phyloP scores from a whole-genome alignment of 2,888 invertebrate species.

The Sisyra nigra region DNA sequence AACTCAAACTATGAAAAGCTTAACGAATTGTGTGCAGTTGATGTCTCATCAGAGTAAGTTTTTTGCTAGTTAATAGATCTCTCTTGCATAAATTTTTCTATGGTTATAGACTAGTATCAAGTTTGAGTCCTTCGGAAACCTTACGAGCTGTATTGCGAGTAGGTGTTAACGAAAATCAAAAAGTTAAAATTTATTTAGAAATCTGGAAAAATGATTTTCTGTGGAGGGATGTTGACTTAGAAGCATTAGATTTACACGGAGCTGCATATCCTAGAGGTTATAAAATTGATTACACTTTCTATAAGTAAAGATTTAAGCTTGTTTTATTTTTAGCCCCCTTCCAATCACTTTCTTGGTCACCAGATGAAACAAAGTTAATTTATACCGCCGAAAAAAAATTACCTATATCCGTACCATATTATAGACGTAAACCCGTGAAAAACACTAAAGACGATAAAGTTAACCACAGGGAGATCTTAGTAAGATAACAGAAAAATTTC shows the following conservation, averaged over 20 bases:
- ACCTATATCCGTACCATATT: conserved; percentile 59
- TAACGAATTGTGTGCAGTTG: conserved; percentile 35
- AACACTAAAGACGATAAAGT: conserved; percentile 20
- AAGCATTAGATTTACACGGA: conserved; percentile 59
- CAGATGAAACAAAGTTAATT: conserved; percentile 49
- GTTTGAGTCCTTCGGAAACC: conserved; percentile 40
- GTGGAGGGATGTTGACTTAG: conserved; percentile 49
- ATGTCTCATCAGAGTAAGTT: conserved; percentile 46
- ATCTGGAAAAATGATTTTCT: conserved; percentile 46
- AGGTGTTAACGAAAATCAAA: conserved; percentile 32
- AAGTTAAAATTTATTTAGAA: conserved; percentile 54
- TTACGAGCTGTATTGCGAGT: conserved; percentile 45
- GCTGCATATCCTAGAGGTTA: conserved; percentile 67
- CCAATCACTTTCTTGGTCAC: conserved; percentile 52
- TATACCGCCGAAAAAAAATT: conserved; percentile 71
- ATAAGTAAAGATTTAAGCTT: no score
- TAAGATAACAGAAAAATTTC: not conserved
- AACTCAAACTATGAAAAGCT: conserved; percentile 30
- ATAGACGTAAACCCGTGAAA: conserved; percentile 40
- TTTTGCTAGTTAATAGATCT: no score
- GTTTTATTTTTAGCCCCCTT: conserved; percentile 50
- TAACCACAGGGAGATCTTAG: conserved; percentile 16
- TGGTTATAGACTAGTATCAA: conserved; percentile 38
- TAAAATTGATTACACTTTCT: no score
- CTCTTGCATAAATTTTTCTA: no score